Base-by-base conservation (phyloP, 2,113 vertebrate genomes). In the Stegostoma tigrinum region DNA sequence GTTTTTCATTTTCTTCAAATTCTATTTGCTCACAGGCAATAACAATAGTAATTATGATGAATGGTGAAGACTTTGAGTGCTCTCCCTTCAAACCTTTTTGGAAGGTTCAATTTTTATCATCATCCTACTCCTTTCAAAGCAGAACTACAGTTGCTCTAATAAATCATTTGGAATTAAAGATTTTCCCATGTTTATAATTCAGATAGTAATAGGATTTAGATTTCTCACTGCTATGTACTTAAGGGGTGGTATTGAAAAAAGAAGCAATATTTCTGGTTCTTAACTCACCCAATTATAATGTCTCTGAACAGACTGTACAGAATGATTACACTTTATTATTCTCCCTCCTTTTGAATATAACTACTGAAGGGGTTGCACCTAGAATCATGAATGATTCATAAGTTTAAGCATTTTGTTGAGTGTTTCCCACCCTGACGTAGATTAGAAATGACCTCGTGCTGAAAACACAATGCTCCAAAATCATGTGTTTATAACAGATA, bases 301-400 rank as follows among this genome's bases (percentile, higher is more conserved):
- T 21, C 17, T 83, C 70, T 72, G 45, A 23, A 61, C 34, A 23
- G 17, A 93, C 89, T 15, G 5, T 67, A n/a, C 34, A 66, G 89
- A 38, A 93, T 38, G 34, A 23, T 64, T 61, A 17, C 30, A 34
- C 30, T 90, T 90, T 52, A 83, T 83, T 83, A 34, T 30, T 89
- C 34, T 64, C 34, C n/a, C 89, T 38, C 61, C 34, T 38, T 38
- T 66, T 66, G 61, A 93, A 93, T 66, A 93, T 93, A 23, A 38
- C 89, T 93, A 23, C 66, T 38, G 66, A 93, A 66, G 64, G 89
- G 38, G 1, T 5, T 67, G 87, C 52, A 90, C 87, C 52, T 61
- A n/a, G 52, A 90, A 34, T 90, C 27, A 90, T 61, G 87, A 90
- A 90, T 64, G 19, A 93, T 66, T 93, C 89, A 93, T 93, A 61